Base-by-base conservation (phyloP, 2,888 invertebrate species). In the Leptogaster cylindrica region DNA sequence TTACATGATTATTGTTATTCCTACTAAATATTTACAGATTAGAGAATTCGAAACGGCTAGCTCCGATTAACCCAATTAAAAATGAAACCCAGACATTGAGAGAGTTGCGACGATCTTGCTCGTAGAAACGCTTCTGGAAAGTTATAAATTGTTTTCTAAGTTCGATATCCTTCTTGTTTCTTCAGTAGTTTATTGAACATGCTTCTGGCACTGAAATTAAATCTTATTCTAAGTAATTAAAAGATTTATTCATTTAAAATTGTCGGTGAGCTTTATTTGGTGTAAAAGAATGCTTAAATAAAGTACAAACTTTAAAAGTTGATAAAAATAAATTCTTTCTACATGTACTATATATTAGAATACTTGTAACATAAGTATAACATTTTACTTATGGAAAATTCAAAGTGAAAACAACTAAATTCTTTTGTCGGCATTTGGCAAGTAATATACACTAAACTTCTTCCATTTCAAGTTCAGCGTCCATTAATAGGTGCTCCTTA, bases 251-350 rank as follows among this genome's bases (percentile, higher is more conserved):
- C 12, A 52, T 18, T 3, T 6, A 28, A 52, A 31, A 52, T 33
- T 52, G 28, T 52, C 52, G 52, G 52, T 52, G 52, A 52, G 52
- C 5, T 52, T 52, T 52, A 52, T 52, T 52, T 52, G 52, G 52
- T 52, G 14, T 20, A 31, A 18, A 20, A 16, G 31, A 52, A 52
- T 20, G 33, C 33, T 52, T 46, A 33, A 33, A 52, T 33, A 33
- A 33, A 52, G 20, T 23, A 10, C 25, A 23, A 16, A 20, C 20
- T 46, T 23, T 46, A 46, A 46, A 46, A 23, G n/a, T n/a, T n/a
- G n/a, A n/a, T 23, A 5, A 18, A 23, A 23, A 20, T 46, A 46
- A 46, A 46, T 46, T 23, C 46, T 18, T 23, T 7, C 16, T 46
- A 23, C n/a, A 3, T 3, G 10, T 36, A 36, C 2, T 2, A 20